These are phyloP conservation scores for Lycodopsis pacificus DNA, from an alignment of 2,797 vertebrate species.

Conservation along the genomic window DNA sequence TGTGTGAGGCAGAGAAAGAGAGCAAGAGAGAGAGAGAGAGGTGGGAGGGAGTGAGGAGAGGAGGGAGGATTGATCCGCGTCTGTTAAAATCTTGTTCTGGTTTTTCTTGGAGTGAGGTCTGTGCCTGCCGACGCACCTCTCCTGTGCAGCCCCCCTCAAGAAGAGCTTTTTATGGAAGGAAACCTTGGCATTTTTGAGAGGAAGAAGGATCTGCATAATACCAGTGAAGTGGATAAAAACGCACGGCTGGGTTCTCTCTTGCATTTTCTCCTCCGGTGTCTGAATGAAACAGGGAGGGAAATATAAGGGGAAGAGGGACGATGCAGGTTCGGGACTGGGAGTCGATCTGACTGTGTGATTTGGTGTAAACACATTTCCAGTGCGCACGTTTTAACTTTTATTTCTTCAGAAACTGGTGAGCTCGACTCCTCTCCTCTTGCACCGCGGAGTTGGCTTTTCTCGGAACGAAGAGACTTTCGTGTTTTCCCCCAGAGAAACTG, in stretches of 20 bases:
- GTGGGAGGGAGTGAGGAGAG: slow-evolving; percentile 51
- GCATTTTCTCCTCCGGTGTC: slow-evolving; percentile 65
- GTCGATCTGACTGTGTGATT: slow-evolving; percentile 76
- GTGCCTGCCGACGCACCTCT: slow-evolving; percentile 83
- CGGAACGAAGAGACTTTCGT: slow-evolving; percentile 66
- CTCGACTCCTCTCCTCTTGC: slow-evolving; percentile 53
- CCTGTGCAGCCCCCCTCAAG: slow-evolving; percentile 76
- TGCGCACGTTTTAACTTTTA: slow-evolving; percentile 70
- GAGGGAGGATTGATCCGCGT: slow-evolving; percentile 86
- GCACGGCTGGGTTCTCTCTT: slow-evolving; percentile 60
- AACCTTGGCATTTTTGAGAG: slow-evolving; percentile 71
- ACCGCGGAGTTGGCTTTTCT: slow-evolving; percentile 59
- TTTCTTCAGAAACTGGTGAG: slow-evolving; percentile 66
- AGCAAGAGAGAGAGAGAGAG: slow-evolving; percentile 23
- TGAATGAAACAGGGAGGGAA: slow-evolving; percentile 76
- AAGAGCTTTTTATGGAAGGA: slow-evolving; percentile 73
- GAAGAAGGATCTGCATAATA: slow-evolving; percentile 66
- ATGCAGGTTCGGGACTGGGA: slow-evolving; percentile 71
- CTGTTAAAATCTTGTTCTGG: slow-evolving; percentile 87
- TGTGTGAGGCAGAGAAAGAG: slow-evolving; percentile 35
- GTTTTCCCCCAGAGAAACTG: slow-evolving; percentile 62
- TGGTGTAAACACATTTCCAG: slow-evolving; percentile 75
- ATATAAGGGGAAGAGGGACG: slow-evolving; percentile 57
- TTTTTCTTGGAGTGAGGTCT: slow-evolving; percentile 86
- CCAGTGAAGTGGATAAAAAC: slow-evolving; percentile 73